Conservation (phyloP, 2,797 vertebrate species). For the Sebastes matsubarae region DNA sequence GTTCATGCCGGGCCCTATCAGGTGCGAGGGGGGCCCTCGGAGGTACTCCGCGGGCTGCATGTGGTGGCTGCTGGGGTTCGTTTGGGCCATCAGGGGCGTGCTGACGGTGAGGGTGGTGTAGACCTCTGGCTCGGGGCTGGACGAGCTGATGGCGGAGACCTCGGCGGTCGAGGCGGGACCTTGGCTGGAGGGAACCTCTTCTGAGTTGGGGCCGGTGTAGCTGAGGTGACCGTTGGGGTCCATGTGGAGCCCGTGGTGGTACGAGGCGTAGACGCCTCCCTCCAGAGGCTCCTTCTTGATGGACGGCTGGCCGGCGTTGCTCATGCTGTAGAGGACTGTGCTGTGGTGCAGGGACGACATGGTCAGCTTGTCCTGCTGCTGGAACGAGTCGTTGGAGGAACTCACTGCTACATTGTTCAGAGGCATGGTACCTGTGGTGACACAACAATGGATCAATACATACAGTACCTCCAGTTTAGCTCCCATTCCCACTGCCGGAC, state of each 20-base stretch:
- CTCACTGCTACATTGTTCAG: constrained; percentile 83
- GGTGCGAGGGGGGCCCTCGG: constrained; percentile 80
- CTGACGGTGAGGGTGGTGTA: constrained; percentile 92
- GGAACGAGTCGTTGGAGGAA: constrained; percentile 84
- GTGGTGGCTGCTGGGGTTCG: constrained; percentile 84
- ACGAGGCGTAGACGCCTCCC: constrained; percentile 88
- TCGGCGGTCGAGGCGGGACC: constrained; percentile 71
- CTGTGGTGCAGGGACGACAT: constrained; percentile 89
- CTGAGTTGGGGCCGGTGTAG: constrained; percentile 87
- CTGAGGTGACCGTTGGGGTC: constrained; percentile 89
- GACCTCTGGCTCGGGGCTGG: constrained; percentile 88
- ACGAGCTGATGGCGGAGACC: constrained; percentile 81
- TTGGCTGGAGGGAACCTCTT: constrained; percentile 78
- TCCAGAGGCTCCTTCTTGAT: constrained; percentile 97
- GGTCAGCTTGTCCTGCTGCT: constrained; percentile 90
- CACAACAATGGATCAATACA: constrained; percentile 41
- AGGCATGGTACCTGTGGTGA: constrained; percentile 85
- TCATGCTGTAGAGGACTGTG: constrained; percentile 91
- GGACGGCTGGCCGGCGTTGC: constrained; percentile 82
- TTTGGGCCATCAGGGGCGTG: constrained; percentile 87
- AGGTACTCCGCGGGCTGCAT: constrained; percentile 87
- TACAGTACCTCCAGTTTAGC: background rate
- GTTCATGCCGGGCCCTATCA: constrained; percentile 86
- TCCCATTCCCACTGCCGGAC: constrained; percentile 1
- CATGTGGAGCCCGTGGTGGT: constrained; percentile 88